Conservation (phyloP, 2,113 vertebrate species). For the Oreotrochilus melanogaster region DNA sequence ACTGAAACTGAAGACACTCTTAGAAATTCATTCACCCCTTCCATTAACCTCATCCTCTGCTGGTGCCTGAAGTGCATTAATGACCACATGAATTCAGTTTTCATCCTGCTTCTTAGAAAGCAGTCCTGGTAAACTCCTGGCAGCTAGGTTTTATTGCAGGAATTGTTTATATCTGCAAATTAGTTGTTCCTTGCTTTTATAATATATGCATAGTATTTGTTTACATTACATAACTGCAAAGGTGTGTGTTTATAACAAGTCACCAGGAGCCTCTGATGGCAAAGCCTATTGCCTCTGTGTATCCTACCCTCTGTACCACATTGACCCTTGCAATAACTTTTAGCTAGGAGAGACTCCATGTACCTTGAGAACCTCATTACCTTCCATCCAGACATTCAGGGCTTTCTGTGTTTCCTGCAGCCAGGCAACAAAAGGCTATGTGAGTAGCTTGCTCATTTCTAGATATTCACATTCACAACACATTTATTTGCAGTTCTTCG, state of each 20-base stretch:
- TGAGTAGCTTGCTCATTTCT: background rate
- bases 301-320: background rate
- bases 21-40: background rate
- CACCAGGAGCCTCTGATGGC: background rate
- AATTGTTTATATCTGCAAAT: background rate
- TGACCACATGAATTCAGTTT: background rate
- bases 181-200: constrained; percentile 1
- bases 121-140: background rate
- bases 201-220: background rate
- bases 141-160: constrained; percentile 6
- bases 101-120: background rate
- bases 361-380: constrained; percentile 24
- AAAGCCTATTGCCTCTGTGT: background rate
- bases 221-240: constrained; percentile 25
- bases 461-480: background rate
- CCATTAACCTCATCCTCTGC: background rate
- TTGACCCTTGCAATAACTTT: background rate
- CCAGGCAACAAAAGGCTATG: background rate
- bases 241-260: background rate
- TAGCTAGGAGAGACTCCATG: background rate
- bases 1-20: background rate
- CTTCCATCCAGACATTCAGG: background rate
- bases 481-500: background rate
- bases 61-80: background rate
- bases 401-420: background rate